These are phyloP conservation scores for Gasterosteus nipponicus DNA, from an alignment of 2,113 vertebrate species.

Conservation along the genomic window DNA sequence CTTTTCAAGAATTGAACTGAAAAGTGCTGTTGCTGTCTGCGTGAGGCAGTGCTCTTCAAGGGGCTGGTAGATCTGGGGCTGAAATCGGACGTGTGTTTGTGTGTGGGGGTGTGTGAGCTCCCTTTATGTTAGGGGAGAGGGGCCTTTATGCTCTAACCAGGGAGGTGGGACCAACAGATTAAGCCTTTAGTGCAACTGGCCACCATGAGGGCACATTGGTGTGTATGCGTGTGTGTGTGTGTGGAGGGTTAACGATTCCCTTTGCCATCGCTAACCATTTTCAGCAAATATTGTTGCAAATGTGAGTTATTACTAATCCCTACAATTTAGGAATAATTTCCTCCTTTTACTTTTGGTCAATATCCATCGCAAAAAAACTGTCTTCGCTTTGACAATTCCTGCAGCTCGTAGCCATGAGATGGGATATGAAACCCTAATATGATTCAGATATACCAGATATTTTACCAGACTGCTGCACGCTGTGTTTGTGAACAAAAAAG, in stretches of 20 bases:
- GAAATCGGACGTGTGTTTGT: slow-evolving; percentile 64
- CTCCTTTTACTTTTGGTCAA: too few species aligned
- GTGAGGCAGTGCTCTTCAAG: slow-evolving; percentile 69
- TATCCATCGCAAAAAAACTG: too few species aligned
- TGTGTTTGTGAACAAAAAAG: too few species aligned
- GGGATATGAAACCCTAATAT: too few species aligned
- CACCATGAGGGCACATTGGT: slow-evolving; percentile 72
- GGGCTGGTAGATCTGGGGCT: slow-evolving; percentile 77
- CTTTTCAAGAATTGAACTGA: slow-evolving; percentile 24
- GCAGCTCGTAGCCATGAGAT: too few species aligned
- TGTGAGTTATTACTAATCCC: too few species aligned
- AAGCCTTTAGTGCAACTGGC: slow-evolving; percentile 80
- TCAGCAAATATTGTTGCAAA: too few species aligned
- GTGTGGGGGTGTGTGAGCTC: slow-evolving; percentile 76
- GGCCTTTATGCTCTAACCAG: slow-evolving; percentile 82
- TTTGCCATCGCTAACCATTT: too few species aligned
- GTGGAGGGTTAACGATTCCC: neutral
- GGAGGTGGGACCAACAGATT: slow-evolving; percentile 81
- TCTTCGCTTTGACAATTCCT: too few species aligned
- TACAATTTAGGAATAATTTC: too few species aligned
- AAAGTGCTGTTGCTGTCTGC: slow-evolving; percentile 28
- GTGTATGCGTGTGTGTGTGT: slow-evolving; percentile 33
- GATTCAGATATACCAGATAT: too few species aligned
- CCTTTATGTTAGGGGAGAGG: slow-evolving; percentile 77
- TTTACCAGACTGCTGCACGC: too few species aligned